Percentiles rank a stretch among this genome's conserved stretches.
Evolutionary conservation across 2,113 vertebrate genomes (phyloP).

Genomic region (Alectura lathami): DNA sequence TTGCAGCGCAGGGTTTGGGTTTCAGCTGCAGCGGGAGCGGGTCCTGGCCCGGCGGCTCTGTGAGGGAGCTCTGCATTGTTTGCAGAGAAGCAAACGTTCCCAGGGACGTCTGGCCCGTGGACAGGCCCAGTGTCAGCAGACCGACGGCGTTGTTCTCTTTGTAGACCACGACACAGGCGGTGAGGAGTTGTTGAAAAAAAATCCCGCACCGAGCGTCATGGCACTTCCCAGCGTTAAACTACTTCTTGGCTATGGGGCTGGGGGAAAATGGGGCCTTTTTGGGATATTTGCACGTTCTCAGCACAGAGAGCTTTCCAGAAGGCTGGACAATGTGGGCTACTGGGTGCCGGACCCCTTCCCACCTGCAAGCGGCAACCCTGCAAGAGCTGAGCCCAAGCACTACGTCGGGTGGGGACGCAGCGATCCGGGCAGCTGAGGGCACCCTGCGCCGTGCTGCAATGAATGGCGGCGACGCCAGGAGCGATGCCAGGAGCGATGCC

Average conservation of each 20-base stretch:
- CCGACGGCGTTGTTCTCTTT: slow-evolving; percentile 51
- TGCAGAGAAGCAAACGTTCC: slow-evolving; percentile 66
- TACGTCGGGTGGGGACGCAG: no score
- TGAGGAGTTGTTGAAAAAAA: slow-evolving; percentile 1
- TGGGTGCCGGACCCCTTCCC: neutral
- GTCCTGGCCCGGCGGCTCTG: slow-evolving; percentile 14
- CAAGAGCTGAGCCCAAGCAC: neutral
- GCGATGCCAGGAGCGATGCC: neutral
- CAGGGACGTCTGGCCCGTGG: slow-evolving; percentile 56
- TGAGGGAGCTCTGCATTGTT: slow-evolving; percentile 51
- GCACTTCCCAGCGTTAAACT: neutral
- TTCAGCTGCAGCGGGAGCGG: neutral
- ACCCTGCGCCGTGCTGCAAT: neutral
- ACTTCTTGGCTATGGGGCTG: neutral
- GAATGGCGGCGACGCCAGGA: neutral
- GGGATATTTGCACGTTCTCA: neutral
- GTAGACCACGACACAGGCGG: slow-evolving; percentile 6
- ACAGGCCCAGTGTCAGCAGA: slow-evolving; percentile 65
- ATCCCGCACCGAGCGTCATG: neutral
- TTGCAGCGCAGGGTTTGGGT: no score
- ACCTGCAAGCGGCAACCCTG: neutral
- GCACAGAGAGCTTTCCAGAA: rapidly evolving
- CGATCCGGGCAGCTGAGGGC: no score
- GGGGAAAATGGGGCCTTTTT: rapidly evolving
- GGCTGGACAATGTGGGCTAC: neutral